These are phyloP conservation scores for Leucophora obtusa DNA, from an alignment of 2,888 invertebrate genomes.

Conservation along the genomic window DNA sequence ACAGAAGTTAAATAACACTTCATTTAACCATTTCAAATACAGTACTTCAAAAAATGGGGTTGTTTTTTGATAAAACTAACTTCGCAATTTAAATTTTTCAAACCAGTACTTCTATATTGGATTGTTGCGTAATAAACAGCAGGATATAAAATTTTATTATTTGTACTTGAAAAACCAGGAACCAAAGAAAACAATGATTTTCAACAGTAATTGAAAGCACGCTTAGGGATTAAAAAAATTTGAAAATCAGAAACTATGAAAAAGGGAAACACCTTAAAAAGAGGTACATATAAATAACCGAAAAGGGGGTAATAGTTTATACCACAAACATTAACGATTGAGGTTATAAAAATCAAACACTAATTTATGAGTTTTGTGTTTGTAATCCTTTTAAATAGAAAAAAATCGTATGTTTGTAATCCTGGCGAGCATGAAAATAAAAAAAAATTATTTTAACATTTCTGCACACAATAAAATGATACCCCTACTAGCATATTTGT, in stretches of 20 bases:
- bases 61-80: background rate
- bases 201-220: slow-evolving; percentile 51
- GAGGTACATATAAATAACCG: slow-evolving; percentile 1
- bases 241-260: background rate
- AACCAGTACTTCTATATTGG: background rate
- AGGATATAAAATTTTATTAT: slow-evolving; percentile 31
- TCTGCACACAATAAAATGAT: too few species aligned
- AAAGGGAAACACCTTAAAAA: slow-evolving; percentile 16
- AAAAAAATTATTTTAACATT: too few species aligned
- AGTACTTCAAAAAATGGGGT: slow-evolving; percentile 25
- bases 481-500: too few species aligned
- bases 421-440: too few species aligned
- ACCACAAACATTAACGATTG: slow-evolving; percentile 18
- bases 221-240: slow-evolving; percentile 36
- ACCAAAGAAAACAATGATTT: slow-evolving; percentile 20
- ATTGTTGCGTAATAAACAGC: slow-evolving; percentile 46
- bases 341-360: slow-evolving; percentile 26
- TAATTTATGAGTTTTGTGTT: slow-evolving; percentile 36
- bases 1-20: slow-evolving; percentile 21
- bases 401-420: too few species aligned
- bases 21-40: slow-evolving; percentile 31
- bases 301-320: slow-evolving; percentile 4
- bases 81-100: background rate
- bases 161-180: slow-evolving; percentile 19
- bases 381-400: too few species aligned